Percentiles rank a stretch among this genome's conserved stretches.
These are phyloP conservation scores for Zosterops lateralis DNA, from an alignment of 2,113 vertebrate genomes.

Conservation along the genomic window DNA sequence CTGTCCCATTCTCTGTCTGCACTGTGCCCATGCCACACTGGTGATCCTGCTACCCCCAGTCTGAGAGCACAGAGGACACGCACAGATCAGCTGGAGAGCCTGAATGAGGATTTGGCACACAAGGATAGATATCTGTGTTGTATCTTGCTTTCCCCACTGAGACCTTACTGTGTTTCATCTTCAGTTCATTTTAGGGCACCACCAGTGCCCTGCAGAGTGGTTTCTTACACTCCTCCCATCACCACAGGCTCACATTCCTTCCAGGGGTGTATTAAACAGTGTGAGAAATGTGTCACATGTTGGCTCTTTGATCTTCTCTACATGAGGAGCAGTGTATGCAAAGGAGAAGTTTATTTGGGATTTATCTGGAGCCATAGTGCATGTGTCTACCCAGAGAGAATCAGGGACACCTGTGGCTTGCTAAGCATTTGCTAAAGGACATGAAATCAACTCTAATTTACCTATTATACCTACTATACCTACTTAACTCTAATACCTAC, in stretches of 20 bases:
- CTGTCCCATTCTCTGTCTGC: neutral
- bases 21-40: neutral
- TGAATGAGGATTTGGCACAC: neutral
- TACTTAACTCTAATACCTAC: too few species aligned
- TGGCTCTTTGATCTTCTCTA: neutral
- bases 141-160: neutral
- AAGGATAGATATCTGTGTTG: accelerated
- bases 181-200: neutral
- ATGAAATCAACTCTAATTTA: neutral
- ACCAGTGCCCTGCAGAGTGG: neutral
- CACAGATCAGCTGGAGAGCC: neutral
- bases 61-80: neutral
- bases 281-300: neutral
- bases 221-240: neutral
- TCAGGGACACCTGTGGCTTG: neutral
- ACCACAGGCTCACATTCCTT: neutral
- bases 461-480: neutral
- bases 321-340: neutral
- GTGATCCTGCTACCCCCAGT: neutral
- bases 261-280: neutral
- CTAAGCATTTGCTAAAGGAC: neutral
- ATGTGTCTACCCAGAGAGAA: neutral
- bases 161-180: neutral
- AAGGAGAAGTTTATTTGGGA: neutral
- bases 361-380: neutral